Base-by-base conservation (phyloP, 2,113 vertebrate species). In the Varanus salvator region DNA sequence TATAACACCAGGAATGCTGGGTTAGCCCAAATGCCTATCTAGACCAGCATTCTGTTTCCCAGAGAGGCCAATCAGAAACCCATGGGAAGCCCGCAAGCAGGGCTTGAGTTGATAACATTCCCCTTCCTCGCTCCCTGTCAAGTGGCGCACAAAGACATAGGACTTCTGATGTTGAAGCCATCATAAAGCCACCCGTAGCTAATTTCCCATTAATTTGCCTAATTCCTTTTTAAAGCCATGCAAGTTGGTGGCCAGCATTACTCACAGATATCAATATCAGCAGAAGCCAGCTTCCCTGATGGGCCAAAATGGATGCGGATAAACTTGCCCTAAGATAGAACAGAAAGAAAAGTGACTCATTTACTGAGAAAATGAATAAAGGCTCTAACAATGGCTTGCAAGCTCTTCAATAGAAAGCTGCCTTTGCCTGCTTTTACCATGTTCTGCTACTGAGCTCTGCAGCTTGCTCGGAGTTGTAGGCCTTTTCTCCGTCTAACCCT, bases 211-310 rank as follows among this genome's bases (percentile, higher is more conserved):
- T 52, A 52, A 85, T 72, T 83, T 83, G 38, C 66, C 57, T 38
- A 68, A 50, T 52, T 44, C 66, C 27, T 34, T 84, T 84, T 34
- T 76, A 21, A 76, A 76, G 25, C 44, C 9, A 2, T 78, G 29
- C 50, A 54, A 14, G 48, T 68, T 72, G 4, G 23, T 25, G 21
- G 44, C 44, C 23, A 50, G 48, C 25, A 25, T 17, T 85, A 98
- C 98, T 98, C 96, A 99, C 99, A 99, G 95, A 98, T 99, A 90
- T 99, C 97, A 48, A 99, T 98, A 94, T 99, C 98, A 1, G 98
- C 98, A 0, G 98, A 99, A 9, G 98, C 98, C 97, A 99, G 90
- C 92, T 97, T 99, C 86, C 99, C 99, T 0, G 98, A 98, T 14
- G 98, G 97, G 23, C 98, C 99, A 89, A 99, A 99, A 92, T 99